These are phyloP conservation scores for Hycleus cichorii DNA, from an alignment of 1,140 invertebrate genomes.

Conservation along the genomic window DNA sequence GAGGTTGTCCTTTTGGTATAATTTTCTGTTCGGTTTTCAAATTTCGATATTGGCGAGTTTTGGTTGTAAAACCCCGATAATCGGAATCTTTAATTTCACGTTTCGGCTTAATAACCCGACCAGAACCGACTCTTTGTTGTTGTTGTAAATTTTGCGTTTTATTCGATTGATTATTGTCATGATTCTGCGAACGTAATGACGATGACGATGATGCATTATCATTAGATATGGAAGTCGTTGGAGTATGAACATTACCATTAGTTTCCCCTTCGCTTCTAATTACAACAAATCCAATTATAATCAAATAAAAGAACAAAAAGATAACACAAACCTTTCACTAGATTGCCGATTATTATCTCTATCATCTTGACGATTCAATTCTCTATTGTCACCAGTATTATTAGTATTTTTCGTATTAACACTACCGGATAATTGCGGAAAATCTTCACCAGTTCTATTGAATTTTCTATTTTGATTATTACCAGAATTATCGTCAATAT, in stretches of 20 bases:
- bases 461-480: neutral
- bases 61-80: slow-evolving; percentile 37
- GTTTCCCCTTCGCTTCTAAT: too few relatives aligned
- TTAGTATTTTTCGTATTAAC: neutral
- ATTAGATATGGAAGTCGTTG: too few relatives aligned
- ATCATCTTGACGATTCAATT: neutral
- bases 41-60: slow-evolving; percentile 28
- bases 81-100: slow-evolving; percentile 34
- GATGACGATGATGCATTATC: too few relatives aligned
- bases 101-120: slow-evolving; percentile 32
- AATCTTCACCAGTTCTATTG: slow-evolving; percentile 22
- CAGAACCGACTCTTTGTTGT: slow-evolving; percentile 29
- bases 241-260: too few relatives aligned
- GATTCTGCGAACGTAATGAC: neutral
- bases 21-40: slow-evolving; percentile 26
- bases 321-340: neutral
- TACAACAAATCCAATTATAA: too few relatives aligned
- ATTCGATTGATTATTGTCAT: slow-evolving; percentile 1
- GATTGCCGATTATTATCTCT: neutral
- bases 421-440: slow-evolving; percentile 22
- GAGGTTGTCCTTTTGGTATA: slow-evolving; percentile 10
- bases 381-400: neutral
- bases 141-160: neutral
- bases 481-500: neutral
- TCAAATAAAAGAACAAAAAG: too few relatives aligned